phyloP scores from a whole-genome alignment of 2,797 vertebrate species.

The Channa striata region DNA sequence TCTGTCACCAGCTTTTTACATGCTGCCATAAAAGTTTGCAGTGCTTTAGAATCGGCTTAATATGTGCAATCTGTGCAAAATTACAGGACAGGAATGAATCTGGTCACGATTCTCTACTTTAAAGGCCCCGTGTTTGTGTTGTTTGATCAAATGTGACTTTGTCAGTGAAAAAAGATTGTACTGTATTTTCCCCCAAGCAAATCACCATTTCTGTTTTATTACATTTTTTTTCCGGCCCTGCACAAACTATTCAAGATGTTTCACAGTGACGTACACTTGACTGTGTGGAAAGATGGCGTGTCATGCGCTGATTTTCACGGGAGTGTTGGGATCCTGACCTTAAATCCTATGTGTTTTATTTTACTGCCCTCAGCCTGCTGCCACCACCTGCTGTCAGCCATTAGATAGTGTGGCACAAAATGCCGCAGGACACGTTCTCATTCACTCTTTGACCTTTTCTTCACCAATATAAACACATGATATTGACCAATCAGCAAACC shows the following conservation, averaged over 20 bases:
- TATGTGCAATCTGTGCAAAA: background rate
- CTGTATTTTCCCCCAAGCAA: too few species aligned
- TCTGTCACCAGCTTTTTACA: background rate
- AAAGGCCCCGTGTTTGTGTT: background rate
- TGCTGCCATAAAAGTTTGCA: background rate
- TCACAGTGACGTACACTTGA: background rate
- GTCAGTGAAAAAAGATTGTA: background rate
- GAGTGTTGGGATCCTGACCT: constrained; percentile 41
- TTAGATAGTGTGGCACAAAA: constrained; percentile 34
- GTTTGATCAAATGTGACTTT: background rate
- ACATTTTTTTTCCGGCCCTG: too few species aligned
- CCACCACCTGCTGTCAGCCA: constrained; percentile 56
- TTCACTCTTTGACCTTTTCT: constrained; percentile 55
- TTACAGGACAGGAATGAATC: background rate
- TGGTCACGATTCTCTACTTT: background rate
- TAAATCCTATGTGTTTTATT: constrained; percentile 39
- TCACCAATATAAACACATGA: constrained; percentile 32
- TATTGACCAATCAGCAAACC: constrained; percentile 20
- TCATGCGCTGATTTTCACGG: constrained; percentile 46
- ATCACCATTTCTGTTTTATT: background rate
- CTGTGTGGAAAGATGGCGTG: background rate
- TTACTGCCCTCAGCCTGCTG: constrained; percentile 42
- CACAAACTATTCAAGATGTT: background rate
- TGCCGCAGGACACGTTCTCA: constrained; percentile 24
- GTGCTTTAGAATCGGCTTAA: background rate